Evolutionary conservation across 2,113 vertebrate genomes (phyloP).

Genomic region (Bubo blakistoni): DNA sequence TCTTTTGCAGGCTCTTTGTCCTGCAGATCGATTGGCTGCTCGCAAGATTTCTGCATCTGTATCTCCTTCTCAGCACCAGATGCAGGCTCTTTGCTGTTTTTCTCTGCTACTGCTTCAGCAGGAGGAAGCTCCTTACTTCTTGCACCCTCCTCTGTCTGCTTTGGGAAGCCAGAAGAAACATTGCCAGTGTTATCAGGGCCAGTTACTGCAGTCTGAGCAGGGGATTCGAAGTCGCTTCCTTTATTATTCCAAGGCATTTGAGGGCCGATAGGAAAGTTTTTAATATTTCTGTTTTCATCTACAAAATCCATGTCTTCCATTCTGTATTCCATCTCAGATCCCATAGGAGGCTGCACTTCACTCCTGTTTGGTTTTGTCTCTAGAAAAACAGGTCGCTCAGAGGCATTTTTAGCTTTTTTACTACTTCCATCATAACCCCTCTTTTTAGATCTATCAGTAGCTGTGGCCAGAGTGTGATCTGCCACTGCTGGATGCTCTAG

Average conservation of each 20-base stretch:
- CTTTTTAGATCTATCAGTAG: neutral
- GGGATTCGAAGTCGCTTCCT: neutral
- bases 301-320: neutral
- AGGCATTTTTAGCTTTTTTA: conserved; percentile 3
- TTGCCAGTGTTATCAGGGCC: neutral
- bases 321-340: neutral
- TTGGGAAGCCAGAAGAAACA: neutral
- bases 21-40: fast-evolving
- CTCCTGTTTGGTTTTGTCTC: neutral
- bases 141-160: neutral
- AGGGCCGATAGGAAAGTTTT: conserved; percentile 11
- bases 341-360: neutral
- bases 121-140: neutral
- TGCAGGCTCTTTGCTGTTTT: neutral
- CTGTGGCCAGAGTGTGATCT: neutral
- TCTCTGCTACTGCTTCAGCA: neutral
- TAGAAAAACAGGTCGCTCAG: neutral
- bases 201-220: neutral
- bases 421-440: conserved; percentile 41
- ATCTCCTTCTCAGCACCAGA: neutral
- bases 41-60: fast-evolving
- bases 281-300: conserved; percentile 77
- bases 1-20: neutral
- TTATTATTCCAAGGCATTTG: neutral
- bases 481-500: neutral